These are phyloP conservation scores for Hydrochoerus hydrochaeris DNA, from an alignment of 2,113 vertebrate species.

Conservation along the genomic window DNA sequence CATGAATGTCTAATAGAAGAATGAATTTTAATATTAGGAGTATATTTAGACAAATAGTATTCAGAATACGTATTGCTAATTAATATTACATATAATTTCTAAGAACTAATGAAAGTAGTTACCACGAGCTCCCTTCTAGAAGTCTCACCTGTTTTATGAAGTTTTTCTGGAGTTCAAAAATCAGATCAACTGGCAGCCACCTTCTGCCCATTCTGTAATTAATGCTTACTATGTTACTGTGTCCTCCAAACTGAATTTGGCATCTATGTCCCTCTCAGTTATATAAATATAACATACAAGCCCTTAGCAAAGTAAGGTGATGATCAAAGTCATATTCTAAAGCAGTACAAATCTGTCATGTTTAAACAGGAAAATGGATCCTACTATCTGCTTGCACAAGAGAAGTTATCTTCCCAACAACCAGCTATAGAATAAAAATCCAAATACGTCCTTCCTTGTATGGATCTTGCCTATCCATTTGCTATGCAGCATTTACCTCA, in stretches of 20 bases:
- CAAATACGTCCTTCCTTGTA: neutral
- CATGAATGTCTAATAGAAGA: neutral
- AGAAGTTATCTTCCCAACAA: neutral
- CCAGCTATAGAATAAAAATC: neutral
- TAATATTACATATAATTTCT: constrained; percentile 19
- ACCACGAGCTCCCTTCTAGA: neutral
- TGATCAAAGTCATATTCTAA: neutral
- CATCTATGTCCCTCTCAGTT: neutral
- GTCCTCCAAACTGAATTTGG: neutral
- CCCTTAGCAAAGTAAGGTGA: neutral
- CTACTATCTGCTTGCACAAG: neutral
- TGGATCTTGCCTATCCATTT: neutral
- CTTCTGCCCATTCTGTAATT: neutral
- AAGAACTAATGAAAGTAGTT: neutral
- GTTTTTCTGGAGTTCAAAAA: neutral
- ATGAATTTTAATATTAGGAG: neutral
- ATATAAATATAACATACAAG: neutral
- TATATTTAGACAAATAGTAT: constrained; percentile 1
- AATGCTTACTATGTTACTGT: neutral
- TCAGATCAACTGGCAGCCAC: neutral
- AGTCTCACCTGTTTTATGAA: neutral
- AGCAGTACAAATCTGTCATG: neutral
- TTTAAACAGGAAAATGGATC: constrained; percentile 27
- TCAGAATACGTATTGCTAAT: constrained; percentile 22
- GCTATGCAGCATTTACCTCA: neutral